A percentile compares a stretch with the other conserved stretches of the same genome.
phyloP scores from a whole-genome alignment of 2,797 vertebrate species.

The Passerculus sandwichensis region DNA sequence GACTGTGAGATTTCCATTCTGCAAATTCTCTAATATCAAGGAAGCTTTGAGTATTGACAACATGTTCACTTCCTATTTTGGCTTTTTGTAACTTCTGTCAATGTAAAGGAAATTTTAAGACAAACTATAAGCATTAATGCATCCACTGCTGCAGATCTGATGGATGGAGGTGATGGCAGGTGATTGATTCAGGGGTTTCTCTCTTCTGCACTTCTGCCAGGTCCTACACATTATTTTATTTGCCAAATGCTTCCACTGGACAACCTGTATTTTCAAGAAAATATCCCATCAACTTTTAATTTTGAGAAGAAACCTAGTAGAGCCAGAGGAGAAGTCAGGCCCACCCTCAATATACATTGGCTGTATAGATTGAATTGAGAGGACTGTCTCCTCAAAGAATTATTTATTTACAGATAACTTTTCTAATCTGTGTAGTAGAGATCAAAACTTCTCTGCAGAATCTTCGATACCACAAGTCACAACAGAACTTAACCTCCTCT shows the following conservation, averaged over 20 bases:
- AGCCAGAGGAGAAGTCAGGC: neutral
- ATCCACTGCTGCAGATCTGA: neutral
- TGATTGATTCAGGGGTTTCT: neutral
- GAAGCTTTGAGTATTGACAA: neutral
- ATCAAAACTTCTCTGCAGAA: conserved; percentile 12
- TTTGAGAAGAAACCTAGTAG: neutral
- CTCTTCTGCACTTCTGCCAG: neutral
- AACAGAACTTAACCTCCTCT: neutral
- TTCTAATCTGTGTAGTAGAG: neutral
- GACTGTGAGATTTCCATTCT: neutral
- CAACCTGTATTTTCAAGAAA: neutral
- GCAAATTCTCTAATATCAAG: neutral
- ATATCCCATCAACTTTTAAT: neutral
- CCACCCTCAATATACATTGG: fast-evolving
- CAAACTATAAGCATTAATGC: neutral
- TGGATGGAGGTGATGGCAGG: fast-evolving
- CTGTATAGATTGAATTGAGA: neutral
- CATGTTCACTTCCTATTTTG: neutral
- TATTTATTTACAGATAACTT: conserved; percentile 41
- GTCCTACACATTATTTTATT: neutral
- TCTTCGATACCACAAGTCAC: neutral
- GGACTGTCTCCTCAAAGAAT: neutral
- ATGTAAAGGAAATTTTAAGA: neutral
- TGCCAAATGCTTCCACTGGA: neutral
- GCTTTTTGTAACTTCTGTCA: neutral